Evolutionary conservation across 2,113 vertebrate species (phyloP).

Genomic region (Halichoerus grypus): DNA sequence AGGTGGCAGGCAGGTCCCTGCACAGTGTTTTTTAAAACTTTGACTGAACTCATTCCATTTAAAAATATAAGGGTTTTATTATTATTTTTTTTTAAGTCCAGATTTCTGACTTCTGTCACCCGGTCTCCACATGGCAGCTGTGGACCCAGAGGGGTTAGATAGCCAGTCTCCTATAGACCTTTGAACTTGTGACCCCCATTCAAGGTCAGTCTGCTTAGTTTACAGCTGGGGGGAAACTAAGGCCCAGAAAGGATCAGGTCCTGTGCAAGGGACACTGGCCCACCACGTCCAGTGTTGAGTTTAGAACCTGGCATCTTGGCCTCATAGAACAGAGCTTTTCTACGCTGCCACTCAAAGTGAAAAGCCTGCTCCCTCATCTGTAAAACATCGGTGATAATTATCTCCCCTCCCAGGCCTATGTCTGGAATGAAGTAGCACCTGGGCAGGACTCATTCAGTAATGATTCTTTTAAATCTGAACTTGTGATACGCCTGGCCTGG

Average conservation of each 20-base stretch:
- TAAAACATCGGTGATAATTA: not conserved
- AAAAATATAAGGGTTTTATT: not conserved
- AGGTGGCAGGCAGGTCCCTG: not conserved
- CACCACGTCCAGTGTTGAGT: not conserved
- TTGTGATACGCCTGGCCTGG: not conserved
- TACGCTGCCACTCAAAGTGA: not conserved
- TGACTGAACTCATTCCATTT: not conserved
- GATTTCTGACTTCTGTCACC: conserved; percentile 9
- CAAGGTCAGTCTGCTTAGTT: not conserved
- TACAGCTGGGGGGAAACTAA: conserved; percentile 4
- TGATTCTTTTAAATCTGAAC: not conserved
- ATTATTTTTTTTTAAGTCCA: not conserved
- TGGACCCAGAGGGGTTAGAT: not conserved
- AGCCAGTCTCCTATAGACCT: not conserved
- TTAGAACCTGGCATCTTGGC: not conserved
- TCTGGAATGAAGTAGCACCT: conserved; percentile 1
- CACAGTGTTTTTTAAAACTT: not conserved
- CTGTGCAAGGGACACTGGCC: not conserved
- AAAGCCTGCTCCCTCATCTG: not conserved
- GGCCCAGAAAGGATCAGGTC: not conserved
- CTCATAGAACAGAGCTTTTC: conserved; percentile 8
- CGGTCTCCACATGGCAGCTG: not conserved
- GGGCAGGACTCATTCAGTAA: not conserved
- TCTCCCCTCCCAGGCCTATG: not conserved
- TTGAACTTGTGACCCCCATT: not conserved